Evolutionary conservation across 2,888 invertebrate genomes (phyloP).

Genomic region (Parnassius mnemosyne): DNA sequence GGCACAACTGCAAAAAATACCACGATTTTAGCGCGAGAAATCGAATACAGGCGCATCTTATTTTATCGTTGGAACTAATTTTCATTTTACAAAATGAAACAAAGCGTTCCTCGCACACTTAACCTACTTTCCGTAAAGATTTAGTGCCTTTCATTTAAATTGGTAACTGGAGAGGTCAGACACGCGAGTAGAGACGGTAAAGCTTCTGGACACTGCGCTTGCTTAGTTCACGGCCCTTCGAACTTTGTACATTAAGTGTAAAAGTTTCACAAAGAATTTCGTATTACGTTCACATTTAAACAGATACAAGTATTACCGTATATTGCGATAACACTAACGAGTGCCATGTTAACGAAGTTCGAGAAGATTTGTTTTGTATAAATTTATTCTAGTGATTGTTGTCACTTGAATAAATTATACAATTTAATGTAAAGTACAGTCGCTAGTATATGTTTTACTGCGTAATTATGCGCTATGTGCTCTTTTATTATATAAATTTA

Average conservation of each 20-base stretch:
- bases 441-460: too few species aligned
- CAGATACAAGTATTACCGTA: too few species aligned
- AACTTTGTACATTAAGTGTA: slow-evolving; percentile 2
- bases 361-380: not conserved
- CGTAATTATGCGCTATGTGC: too few species aligned
- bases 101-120: slow-evolving; percentile 8
- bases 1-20: not conserved
- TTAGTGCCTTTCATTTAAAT: slow-evolving; percentile 6
- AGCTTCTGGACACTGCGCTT: not conserved
- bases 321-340: not conserved
- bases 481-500: too few species aligned
- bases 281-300: not conserved
- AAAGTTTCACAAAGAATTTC: not conserved
- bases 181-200: not conserved
- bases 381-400: too few species aligned
- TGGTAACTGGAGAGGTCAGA: not conserved
- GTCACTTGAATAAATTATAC: too few species aligned
- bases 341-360: not conserved
- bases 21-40: too few species aligned
- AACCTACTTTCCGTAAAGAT: slow-evolving; percentile 3
- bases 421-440: too few species aligned
- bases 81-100: slow-evolving; percentile 6
- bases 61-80: slow-evolving; percentile 1
- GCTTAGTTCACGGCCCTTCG: not conserved
- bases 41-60: not conserved